These are phyloP conservation scores for Hemicordylus capensis DNA, from an alignment of 2,113 vertebrate species.

Conservation along the genomic window DNA sequence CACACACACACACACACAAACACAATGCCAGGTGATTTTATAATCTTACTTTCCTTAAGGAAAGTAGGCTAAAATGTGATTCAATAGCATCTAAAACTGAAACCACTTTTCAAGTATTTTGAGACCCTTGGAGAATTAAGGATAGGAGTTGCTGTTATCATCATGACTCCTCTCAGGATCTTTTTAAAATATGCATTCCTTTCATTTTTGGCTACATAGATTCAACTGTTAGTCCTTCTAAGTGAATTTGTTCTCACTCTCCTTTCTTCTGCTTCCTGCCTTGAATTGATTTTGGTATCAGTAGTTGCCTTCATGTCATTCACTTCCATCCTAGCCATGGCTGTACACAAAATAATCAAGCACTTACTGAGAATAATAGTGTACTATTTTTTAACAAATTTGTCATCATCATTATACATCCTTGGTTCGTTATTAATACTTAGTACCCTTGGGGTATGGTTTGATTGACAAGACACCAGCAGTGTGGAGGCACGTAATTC, in stretches of 20 bases:
- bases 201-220: neutral
- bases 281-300: neutral
- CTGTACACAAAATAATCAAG: neutral
- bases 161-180: neutral
- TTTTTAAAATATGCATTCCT: neutral
- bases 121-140: too few species aligned
- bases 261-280: neutral
- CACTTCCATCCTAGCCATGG: neutral
- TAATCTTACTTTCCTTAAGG: too few species aligned
- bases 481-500: neutral
- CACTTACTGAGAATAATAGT: neutral
- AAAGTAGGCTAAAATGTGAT: too few species aligned
- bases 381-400: neutral
- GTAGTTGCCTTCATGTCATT: neutral
- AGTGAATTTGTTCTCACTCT: neutral
- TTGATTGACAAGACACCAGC: neutral
- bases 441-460: neutral
- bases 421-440: neutral
- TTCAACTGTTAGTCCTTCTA: neutral
- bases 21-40: too few species aligned
- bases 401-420: neutral
- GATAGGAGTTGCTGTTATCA: too few species aligned
- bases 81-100: too few species aligned
- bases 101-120: too few species aligned
- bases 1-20: too few species aligned